These are phyloP conservation scores for Cephalopterus ornatus DNA, from an alignment of 2,113 vertebrate species.

Conservation along the genomic window DNA sequence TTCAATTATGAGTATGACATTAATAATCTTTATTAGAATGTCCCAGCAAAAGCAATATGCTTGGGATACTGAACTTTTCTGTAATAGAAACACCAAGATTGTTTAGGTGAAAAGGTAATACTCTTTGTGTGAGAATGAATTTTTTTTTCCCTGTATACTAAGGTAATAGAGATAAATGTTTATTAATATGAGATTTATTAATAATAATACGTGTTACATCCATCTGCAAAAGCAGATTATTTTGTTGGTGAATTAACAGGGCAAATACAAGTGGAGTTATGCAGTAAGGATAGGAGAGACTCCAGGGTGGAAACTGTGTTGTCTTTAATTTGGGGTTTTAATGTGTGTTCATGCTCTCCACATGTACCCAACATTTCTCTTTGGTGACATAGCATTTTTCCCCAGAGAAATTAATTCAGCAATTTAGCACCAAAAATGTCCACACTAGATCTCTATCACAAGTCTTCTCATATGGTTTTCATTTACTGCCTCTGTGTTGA, in stretches of 20 bases:
- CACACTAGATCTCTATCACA: not conserved
- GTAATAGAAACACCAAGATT: not conserved
- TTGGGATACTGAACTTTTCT: not conserved
- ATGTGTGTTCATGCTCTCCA: not conserved
- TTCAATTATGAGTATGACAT: not conserved
- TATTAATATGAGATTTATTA: not conserved
- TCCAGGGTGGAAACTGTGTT: not conserved
- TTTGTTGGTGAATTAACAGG: not conserved
- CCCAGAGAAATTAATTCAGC: not conserved
- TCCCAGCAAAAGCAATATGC: not conserved
- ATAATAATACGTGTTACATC: not conserved
- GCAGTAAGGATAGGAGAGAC: not conserved
- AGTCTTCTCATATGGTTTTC: not conserved
- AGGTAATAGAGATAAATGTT: not conserved
- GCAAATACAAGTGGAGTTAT: not conserved
- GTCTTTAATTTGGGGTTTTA: not conserved
- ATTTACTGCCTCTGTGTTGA: not conserved
- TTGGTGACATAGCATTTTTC: not conserved
- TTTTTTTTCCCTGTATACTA: not conserved
- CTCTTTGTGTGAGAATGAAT: not conserved
- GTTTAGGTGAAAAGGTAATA: not conserved
- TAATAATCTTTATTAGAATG: not conserved
- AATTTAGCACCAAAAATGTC: not conserved
- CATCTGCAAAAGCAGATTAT: not conserved
- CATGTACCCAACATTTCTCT: not conserved